A percentile compares a stretch with the other conserved stretches of the same genome.
phyloP scores from a whole-genome alignment of 2,113 vertebrate genomes.

The Falcunculus frontatus region DNA sequence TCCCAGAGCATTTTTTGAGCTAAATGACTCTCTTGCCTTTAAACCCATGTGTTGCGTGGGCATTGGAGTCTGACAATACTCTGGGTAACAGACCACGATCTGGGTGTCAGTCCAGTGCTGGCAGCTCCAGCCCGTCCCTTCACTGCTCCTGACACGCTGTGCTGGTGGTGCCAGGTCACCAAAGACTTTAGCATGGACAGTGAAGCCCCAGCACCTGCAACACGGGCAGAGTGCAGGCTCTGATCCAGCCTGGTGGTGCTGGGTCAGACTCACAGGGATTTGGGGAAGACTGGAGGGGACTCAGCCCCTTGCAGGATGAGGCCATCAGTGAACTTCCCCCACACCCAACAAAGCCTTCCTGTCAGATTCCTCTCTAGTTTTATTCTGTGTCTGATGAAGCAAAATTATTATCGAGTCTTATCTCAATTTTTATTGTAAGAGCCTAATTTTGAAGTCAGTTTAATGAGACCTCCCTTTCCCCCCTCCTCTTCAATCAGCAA shows the following conservation, averaged over 20 bases:
- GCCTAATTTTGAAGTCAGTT: not conserved
- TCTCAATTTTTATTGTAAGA: not conserved
- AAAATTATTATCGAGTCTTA: not conserved
- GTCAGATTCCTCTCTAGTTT: not conserved
- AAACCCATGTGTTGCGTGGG: not conserved
- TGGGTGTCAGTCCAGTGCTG: not conserved
- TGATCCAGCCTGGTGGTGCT: not conserved
- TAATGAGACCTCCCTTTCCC: not conserved
- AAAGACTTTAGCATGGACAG: too few relatives aligned
- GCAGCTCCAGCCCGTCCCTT: not conserved
- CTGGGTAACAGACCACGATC: not conserved
- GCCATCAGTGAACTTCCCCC: not conserved
- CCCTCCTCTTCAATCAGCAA: not conserved
- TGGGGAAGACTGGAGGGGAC: not conserved
- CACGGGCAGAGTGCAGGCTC: not conserved
- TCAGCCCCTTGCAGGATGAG: not conserved
- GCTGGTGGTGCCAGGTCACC: not conserved
- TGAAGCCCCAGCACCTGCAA: not conserved
- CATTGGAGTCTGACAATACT: not conserved
- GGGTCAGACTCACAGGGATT: not conserved
- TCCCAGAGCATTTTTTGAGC: not conserved
- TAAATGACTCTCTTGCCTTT: not conserved
- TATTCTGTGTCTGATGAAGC: not conserved
- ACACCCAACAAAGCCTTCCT: not conserved
- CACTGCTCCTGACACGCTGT: not conserved